Evolutionary conservation across 2,888 invertebrate genomes (phyloP).

Genomic region (Drosophila histrio): DNA sequence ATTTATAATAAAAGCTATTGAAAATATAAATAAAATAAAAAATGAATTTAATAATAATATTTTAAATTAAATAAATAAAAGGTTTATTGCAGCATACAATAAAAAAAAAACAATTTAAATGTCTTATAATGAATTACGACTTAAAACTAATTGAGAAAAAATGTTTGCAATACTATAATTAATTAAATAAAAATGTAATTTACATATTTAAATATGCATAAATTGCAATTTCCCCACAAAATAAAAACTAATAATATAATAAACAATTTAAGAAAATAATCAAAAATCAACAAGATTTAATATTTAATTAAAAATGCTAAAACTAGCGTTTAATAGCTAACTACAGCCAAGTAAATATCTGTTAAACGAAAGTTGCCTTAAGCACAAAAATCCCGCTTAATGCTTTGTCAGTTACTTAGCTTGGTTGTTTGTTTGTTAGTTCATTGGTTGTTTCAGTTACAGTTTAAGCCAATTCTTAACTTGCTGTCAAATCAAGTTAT

Average conservation of each 20-base stretch:
- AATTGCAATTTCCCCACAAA: too few species aligned
- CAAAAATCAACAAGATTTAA: not conserved
- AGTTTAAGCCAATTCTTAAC: conserved; percentile 24
- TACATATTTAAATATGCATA: too few species aligned
- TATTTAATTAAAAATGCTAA: not conserved
- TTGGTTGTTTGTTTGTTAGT: conserved; percentile 9
- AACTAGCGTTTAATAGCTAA: not conserved
- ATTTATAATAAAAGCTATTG: not conserved
- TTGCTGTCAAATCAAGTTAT: conserved; percentile 36
- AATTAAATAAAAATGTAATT: too few species aligned
- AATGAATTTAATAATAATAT: not conserved
- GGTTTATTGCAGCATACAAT: not conserved
- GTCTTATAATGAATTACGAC: too few species aligned
- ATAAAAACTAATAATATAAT: too few species aligned
- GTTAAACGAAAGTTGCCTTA: not conserved
- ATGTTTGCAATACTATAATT: too few species aligned
- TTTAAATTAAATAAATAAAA: not conserved
- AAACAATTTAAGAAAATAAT: too few species aligned
- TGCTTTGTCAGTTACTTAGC: not conserved
- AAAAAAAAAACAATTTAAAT: not conserved
- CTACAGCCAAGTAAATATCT: not conserved
- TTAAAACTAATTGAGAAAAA: too few species aligned
- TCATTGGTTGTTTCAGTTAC: conserved; percentile 29
- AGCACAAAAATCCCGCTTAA: not conserved
- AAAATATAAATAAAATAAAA: not conserved